A percentile compares a stretch with the other conserved stretches of the same genome.
These are phyloP conservation scores for Ophraella communa DNA, from an alignment of 2,888 invertebrate species.

Conservation along the genomic window DNA sequence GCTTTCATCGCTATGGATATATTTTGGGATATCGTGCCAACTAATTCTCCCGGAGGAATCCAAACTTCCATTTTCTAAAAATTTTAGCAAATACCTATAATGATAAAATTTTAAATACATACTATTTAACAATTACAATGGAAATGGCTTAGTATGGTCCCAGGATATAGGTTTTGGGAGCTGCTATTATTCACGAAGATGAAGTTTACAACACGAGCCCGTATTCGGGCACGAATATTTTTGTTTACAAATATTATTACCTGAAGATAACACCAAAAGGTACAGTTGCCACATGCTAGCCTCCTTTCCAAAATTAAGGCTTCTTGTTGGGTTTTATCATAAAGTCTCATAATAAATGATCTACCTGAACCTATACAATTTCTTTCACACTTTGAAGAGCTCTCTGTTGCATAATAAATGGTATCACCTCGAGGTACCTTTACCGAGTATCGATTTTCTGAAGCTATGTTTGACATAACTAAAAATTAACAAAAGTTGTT, in stretches of 20 bases:
- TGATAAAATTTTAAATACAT: background rate
- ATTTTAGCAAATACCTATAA: slow-evolving; percentile 17
- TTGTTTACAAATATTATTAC: slow-evolving; percentile 56
- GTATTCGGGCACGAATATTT: too few relatives aligned
- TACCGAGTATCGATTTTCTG: slow-evolving; percentile 76
- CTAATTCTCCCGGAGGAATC: slow-evolving; percentile 72
- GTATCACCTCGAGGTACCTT: slow-evolving; percentile 76
- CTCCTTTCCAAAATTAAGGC: slow-evolving; percentile 77
- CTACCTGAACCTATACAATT: slow-evolving; percentile 76
- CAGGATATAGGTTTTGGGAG: too few relatives aligned
- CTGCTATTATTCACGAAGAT: too few relatives aligned
- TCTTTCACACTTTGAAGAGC: slow-evolving; percentile 68
- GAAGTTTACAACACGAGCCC: too few relatives aligned
- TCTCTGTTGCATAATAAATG: slow-evolving; percentile 76
- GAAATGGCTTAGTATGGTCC: background rate
- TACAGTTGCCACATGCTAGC: slow-evolving; percentile 71
- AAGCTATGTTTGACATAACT: slow-evolving; percentile 69
- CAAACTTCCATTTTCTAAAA: slow-evolving; percentile 73
- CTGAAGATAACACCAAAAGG: slow-evolving; percentile 75
- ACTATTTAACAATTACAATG: background rate
- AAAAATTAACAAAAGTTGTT: slow-evolving; percentile 37
- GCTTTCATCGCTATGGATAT: slow-evolving; percentile 67
- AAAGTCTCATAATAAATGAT: slow-evolving; percentile 78
- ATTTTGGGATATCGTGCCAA: slow-evolving; percentile 75
- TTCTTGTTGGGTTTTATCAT: slow-evolving; percentile 84